Conservation (phyloP, 1,140 invertebrate species). For the Charaxes varanes region DNA sequence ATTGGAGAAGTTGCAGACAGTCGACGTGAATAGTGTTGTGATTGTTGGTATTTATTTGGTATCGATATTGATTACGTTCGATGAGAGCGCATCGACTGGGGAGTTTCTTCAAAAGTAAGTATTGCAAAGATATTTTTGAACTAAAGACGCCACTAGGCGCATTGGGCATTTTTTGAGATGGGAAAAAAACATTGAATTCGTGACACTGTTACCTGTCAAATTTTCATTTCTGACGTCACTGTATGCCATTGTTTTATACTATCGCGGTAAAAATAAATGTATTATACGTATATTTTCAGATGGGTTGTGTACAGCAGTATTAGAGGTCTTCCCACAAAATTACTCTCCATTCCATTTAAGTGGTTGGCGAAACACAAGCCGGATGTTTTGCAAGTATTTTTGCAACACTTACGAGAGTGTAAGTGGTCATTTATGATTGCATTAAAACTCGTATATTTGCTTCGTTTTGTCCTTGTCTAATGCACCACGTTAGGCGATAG, state of each 20-base stretch:
- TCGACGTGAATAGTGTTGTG: conserved; percentile 50
- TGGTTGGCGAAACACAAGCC: conserved; percentile 69
- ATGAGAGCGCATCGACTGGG: conserved; percentile 35
- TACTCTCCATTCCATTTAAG: conserved; percentile 72
- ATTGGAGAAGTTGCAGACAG: conserved; percentile 57
- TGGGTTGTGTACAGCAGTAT: conserved; percentile 65
- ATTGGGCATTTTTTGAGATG: too few species aligned
- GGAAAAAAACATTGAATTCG: not conserved
- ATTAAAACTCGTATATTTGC: too few species aligned
- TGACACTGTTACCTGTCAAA: too few species aligned
- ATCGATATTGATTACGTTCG: conserved; percentile 39
- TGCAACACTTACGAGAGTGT: conserved; percentile 83
- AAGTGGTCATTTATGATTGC: conserved; percentile 38
- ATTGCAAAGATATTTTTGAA: too few species aligned
- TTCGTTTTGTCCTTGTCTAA: too few species aligned
- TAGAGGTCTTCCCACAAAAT: conserved; percentile 64
- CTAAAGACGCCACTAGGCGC: too few species aligned
- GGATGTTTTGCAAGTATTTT: conserved; percentile 75
- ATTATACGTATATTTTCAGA: conserved; percentile 37
- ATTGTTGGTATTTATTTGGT: conserved; percentile 64
- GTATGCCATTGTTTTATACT: too few species aligned
- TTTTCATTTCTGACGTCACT: too few species aligned
- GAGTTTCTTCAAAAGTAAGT: conserved; percentile 70
- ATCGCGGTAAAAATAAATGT: too few species aligned
- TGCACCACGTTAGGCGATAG: too few species aligned